phyloP scores from a whole-genome alignment of 2,888 invertebrate genomes.

The Epinotia nisella region DNA sequence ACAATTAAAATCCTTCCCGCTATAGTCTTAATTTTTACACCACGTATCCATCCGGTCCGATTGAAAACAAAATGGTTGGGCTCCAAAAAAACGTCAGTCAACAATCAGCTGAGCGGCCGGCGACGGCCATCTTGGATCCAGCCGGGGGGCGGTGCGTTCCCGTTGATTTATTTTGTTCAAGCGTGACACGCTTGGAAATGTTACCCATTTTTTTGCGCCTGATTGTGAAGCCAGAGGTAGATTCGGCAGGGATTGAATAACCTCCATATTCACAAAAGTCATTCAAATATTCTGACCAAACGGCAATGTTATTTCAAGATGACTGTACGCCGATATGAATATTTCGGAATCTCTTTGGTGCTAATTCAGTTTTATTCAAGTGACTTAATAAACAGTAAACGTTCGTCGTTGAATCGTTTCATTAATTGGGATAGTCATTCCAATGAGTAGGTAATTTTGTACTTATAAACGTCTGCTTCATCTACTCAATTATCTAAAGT shows the following conservation, averaged over 20 bases:
- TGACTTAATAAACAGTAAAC: conserved; percentile 45
- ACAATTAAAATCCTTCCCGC: conserved; percentile 49
- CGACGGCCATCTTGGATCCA: conserved; percentile 77
- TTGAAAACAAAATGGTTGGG: conserved; percentile 64
- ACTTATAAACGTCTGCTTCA: not conserved
- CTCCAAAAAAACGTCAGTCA: conserved; percentile 60
- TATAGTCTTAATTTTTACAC: conserved; percentile 34
- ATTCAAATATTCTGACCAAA: not conserved
- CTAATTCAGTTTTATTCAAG: conserved; percentile 53
- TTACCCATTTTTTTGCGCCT: conserved; percentile 59
- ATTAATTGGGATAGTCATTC: conserved; percentile 7
- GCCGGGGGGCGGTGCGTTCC: conserved; percentile 66
- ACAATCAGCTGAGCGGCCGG: conserved; percentile 63
- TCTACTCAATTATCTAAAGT: conserved; percentile 4
- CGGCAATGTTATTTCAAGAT: not conserved
- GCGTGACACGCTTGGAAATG: conserved; percentile 57
- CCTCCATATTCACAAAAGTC: not conserved
- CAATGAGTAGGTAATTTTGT: not conserved
- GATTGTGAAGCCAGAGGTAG: conserved; percentile 55
- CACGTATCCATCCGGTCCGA: conserved; percentile 28
- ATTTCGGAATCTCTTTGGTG: conserved; percentile 47
- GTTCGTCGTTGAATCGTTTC: conserved; percentile 7
- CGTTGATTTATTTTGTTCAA: conserved; percentile 73
- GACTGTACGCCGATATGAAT: conserved; percentile 5
- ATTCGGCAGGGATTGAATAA: not conserved